phyloP scores from a whole-genome alignment of 1,140 invertebrate species.

The Pseudomyrmex concolor region DNA sequence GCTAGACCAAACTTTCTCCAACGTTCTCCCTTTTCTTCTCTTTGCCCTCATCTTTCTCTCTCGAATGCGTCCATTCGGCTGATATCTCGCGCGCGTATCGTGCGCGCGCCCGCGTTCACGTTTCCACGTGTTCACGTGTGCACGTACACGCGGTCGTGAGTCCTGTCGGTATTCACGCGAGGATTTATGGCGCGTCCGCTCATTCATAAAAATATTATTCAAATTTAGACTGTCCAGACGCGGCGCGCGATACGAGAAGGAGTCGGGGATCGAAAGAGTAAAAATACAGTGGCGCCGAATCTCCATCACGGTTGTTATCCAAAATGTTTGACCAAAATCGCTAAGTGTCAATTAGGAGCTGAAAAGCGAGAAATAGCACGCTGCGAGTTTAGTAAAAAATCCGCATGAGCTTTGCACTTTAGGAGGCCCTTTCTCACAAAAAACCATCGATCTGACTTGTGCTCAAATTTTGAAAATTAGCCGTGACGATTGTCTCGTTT shows the following conservation, averaged over 20 bases:
- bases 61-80: constrained; percentile 34
- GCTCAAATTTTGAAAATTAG: constrained; percentile 9
- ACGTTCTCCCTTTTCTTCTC: constrained; percentile 7
- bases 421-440: neutral
- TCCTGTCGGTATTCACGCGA: constrained; percentile 76
- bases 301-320: too few relatives aligned
- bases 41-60: neutral
- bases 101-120: constrained; percentile 42
- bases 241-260: constrained; percentile 45
- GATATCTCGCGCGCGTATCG: constrained; percentile 51
- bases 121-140: constrained; percentile 55
- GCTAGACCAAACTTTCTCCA: constrained; percentile 58
- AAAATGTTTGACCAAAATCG: neutral
- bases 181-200: constrained; percentile 83
- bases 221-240: constrained; percentile 84
- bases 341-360: constrained; percentile 2
- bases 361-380: constrained; percentile 12
- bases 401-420: neutral
- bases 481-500: constrained; percentile 13
- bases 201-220: constrained; percentile 86
- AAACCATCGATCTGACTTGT: neutral
- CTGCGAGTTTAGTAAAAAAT: neutral
- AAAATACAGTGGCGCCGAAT: neutral
- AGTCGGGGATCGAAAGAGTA: neutral
- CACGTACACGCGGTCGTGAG: constrained; percentile 55